phyloP scores from a whole-genome alignment of 2,888 invertebrate genomes.

The Melinaea menophilus region DNA sequence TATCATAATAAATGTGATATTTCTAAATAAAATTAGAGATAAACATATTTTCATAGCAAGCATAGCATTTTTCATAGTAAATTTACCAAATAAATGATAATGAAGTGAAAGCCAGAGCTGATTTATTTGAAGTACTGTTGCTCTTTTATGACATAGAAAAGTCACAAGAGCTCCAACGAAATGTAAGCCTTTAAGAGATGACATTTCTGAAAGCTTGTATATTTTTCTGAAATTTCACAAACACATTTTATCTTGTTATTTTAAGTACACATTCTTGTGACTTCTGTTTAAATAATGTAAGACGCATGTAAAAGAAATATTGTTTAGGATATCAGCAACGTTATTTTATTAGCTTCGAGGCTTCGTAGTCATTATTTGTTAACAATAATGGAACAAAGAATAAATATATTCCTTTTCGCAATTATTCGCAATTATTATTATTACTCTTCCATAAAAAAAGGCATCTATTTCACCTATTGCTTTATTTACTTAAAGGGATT shows the following conservation, averaged over 20 bases:
- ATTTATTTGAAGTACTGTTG: slow-evolving; percentile 9
- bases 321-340: slow-evolving; percentile 1
- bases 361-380: not conserved
- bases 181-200: slow-evolving; percentile 12
- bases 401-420: slow-evolving; percentile 7
- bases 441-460: too few species aligned
- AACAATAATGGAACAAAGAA: slow-evolving; percentile 8
- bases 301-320: not conserved
- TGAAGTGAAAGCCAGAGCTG: slow-evolving; percentile 2
- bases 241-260: not conserved
- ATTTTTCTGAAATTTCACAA: slow-evolving; percentile 12
- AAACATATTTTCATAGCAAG: not conserved
- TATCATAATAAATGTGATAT: not conserved
- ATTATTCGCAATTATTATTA: too few species aligned
- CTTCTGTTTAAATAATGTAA: too few species aligned
- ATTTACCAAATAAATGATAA: slow-evolving; percentile 5
- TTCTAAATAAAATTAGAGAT: not conserved
- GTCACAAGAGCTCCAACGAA: not conserved
- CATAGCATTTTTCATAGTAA: too few species aligned
- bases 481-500: too few species aligned
- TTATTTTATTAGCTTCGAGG: not conserved
- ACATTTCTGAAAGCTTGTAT: slow-evolving; percentile 15
- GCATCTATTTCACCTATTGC: too few species aligned
- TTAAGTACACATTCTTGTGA: not conserved
- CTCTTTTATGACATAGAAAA: slow-evolving; percentile 12